Percentiles rank a stretch among this genome's conserved stretches.
These are phyloP conservation scores for Proteles cristata DNA, from an alignment of 2,113 vertebrate species.

Conservation along the genomic window DNA sequence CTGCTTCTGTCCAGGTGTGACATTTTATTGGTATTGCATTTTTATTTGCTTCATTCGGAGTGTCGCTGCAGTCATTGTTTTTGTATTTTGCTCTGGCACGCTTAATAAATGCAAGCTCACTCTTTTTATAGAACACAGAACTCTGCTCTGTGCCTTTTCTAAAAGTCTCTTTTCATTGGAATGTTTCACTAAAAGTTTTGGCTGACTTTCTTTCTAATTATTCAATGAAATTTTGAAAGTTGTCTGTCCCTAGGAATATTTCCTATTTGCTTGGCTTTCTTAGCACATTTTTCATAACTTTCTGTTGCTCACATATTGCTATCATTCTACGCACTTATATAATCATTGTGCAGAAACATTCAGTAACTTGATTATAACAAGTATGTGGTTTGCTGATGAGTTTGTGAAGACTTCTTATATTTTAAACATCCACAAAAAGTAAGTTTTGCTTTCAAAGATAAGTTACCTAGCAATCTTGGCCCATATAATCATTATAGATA, in stretches of 20 bases:
- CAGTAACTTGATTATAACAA: slow-evolving; percentile 60
- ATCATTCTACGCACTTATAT: slow-evolving; percentile 80
- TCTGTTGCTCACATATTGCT: slow-evolving; percentile 84
- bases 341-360: slow-evolving; percentile 77
- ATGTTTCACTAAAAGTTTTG: slow-evolving; percentile 68
- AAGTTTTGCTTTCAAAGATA: slow-evolving; percentile 82
- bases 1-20: slow-evolving; percentile 98
- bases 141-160: slow-evolving; percentile 67
- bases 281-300: slow-evolving; percentile 80
- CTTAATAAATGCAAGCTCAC: slow-evolving; percentile 76
- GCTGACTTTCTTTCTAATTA: slow-evolving; percentile 65
- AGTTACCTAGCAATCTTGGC: slow-evolving; percentile 80
- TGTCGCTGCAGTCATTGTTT: slow-evolving; percentile 79
- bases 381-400: slow-evolving; percentile 68
- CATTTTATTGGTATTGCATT: slow-evolving; percentile 90
- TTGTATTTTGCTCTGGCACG: slow-evolving; percentile 78
- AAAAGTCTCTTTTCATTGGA: slow-evolving; percentile 68
- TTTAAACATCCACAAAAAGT: slow-evolving; percentile 71
- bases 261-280: slow-evolving; percentile 83
- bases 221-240: slow-evolving; percentile 56
- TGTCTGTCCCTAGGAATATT: slow-evolving; percentile 63
- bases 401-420: slow-evolving; percentile 73
- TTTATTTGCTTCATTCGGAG: slow-evolving; percentile 88
- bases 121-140: slow-evolving; percentile 62
- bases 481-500: slow-evolving; percentile 77